These are phyloP conservation scores for Macrosteles quadrilineatus DNA, from an alignment of 1,140 invertebrate species.

Conservation along the genomic window DNA sequence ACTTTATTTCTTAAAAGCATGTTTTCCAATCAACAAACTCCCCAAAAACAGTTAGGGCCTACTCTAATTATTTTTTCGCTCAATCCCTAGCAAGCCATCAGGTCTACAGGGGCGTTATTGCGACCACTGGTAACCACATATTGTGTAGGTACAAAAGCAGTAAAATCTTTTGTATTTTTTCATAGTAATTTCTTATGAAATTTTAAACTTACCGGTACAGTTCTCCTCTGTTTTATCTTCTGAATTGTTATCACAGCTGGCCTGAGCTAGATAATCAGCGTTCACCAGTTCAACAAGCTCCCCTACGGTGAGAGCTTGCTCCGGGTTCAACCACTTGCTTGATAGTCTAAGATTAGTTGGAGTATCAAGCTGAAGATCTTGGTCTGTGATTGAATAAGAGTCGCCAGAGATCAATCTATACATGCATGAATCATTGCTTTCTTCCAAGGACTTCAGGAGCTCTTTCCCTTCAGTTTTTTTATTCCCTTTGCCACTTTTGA, in stretches of 20 bases:
- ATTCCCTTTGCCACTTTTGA: slow-evolving; percentile 1
- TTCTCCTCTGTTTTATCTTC: too few species aligned
- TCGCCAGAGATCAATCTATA: slow-evolving; percentile 36
- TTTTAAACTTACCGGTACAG: too few species aligned
- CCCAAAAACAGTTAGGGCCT: too few species aligned
- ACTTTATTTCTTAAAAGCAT: too few species aligned
- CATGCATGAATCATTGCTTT: slow-evolving; percentile 33
- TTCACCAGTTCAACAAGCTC: slow-evolving; percentile 58
- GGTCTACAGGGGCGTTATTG: too few species aligned
- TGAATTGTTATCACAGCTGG: background rate
- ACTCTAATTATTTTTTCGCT: too few species aligned
- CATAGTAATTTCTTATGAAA: too few species aligned
- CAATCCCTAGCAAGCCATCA: too few species aligned
- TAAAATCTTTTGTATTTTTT: too few species aligned
- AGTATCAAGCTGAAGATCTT: slow-evolving; percentile 31
- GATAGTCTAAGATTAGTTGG: slow-evolving; percentile 15
- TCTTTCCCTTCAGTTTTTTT: slow-evolving; percentile 29
- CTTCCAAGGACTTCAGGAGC: slow-evolving; percentile 36
- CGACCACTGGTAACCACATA: too few species aligned
- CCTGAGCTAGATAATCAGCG: slow-evolving; percentile 52
- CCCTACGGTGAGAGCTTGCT: slow-evolving; percentile 47
- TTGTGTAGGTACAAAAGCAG: too few species aligned
- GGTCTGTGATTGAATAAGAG: slow-evolving; percentile 14
- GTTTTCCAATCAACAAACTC: too few species aligned
- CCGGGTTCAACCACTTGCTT: slow-evolving; percentile 42